Percentiles rank a stretch among this genome's conserved stretches.
These are phyloP conservation scores for Noctua janthe DNA, from an alignment of 2,888 invertebrate species.

Conservation along the genomic window DNA sequence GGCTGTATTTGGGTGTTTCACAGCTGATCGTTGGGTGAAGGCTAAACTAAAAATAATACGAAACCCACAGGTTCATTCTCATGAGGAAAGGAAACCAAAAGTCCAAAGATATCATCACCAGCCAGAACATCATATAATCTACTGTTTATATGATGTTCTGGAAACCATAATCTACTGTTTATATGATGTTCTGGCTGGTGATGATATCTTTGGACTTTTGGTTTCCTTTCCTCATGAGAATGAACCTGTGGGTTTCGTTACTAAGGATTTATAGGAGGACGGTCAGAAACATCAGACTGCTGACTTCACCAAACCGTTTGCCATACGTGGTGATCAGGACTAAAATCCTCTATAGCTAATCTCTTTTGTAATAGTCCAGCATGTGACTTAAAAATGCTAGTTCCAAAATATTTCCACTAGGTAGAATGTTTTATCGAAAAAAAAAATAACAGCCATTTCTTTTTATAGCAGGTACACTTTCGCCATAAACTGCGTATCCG, in stretches of 20 bases:
- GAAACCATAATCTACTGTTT: too few species aligned
- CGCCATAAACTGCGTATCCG: slow-evolving; percentile 58
- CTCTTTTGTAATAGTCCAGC: not conserved
- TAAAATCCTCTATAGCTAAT: too few species aligned
- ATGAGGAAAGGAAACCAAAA: too few species aligned
- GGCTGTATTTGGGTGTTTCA: slow-evolving; percentile 14
- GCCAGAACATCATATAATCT: too few species aligned
- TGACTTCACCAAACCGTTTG: not conserved
- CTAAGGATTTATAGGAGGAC: not conserved
- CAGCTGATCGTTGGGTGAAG: slow-evolving; percentile 23
- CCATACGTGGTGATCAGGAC: not conserved
- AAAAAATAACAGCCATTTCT: slow-evolving; percentile 42
- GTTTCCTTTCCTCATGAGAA: not conserved
- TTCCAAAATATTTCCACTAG: not conserved
- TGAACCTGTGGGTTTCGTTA: too few species aligned
- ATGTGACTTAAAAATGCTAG: not conserved
- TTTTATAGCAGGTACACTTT: slow-evolving; percentile 55
- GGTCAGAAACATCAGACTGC: not conserved
- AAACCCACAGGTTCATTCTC: too few species aligned
- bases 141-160: too few species aligned
- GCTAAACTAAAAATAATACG: too few species aligned
- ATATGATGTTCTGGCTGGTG: slow-evolving; percentile 9
- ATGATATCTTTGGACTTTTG: not conserved
- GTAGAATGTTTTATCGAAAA: slow-evolving; percentile 17
- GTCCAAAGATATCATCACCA: too few species aligned